These are phyloP conservation scores for Andrena hattorfiana DNA, from an alignment of 2,888 invertebrate genomes.

Conservation along the genomic window DNA sequence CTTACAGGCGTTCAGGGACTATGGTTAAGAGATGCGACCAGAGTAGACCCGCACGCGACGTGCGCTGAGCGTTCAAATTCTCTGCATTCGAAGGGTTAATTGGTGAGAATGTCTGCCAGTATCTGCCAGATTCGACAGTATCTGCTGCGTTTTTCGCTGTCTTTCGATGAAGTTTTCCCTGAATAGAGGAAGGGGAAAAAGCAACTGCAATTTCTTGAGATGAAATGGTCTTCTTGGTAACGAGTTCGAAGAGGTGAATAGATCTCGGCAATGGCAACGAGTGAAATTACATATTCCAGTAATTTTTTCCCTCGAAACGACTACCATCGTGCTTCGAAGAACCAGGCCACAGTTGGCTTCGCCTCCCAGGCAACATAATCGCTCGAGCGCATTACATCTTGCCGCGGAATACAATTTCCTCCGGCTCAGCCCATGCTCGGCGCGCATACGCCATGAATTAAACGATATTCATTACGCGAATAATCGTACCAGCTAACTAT, in stretches of 20 bases:
- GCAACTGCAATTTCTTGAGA: no score
- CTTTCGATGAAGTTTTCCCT: no score
- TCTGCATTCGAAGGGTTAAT: no score
- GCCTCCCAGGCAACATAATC: constrained; percentile 20
- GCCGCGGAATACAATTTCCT: constrained; percentile 45
- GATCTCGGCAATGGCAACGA: neutral
- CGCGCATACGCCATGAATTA: constrained; percentile 40
- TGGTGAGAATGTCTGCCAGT: no score
- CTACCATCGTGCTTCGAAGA: neutral
- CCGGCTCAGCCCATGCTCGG: constrained; percentile 20
- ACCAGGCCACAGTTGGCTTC: constrained; percentile 19
- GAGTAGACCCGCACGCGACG: no score
- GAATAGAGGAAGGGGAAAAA: no score
- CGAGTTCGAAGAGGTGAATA: neutral
- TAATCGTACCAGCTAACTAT: constrained; percentile 46
- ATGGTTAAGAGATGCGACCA: no score
- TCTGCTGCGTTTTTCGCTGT: no score
- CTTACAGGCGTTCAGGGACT: no score
- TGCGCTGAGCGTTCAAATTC: no score
- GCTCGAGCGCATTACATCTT: constrained; percentile 36
- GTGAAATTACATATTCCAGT: neutral
- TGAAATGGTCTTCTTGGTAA: no score
- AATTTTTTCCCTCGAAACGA: constrained; percentile 2
- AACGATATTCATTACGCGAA: constrained; percentile 51
- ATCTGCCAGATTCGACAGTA: no score